Base-by-base conservation (phyloP, 2,888 invertebrate species). In the Rhagium mordax region DNA sequence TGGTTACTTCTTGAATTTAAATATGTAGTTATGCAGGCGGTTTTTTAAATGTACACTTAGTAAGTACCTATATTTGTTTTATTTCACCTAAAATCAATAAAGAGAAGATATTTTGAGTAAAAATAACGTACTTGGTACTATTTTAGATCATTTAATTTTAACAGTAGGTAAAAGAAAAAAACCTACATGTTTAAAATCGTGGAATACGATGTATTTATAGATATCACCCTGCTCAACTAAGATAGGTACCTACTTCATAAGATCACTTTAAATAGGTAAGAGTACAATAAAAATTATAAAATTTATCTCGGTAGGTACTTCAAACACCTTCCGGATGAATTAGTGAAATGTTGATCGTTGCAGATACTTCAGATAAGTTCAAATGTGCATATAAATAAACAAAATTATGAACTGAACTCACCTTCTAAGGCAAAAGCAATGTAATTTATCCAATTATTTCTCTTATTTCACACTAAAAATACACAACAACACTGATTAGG, bases 401-500 rank as follows among this genome's bases (percentile, higher is more conserved):
- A 51, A 20, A 65, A 62, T 16, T 49, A 7, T 47, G n/a, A n/a
- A n/a, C n/a, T 27, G 3, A 15, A n/a, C 65, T 65, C 33, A 65
- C 65, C 65, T 65, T 65, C 41, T 29, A 65, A 65, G 29, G 53
- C n/a, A n/a, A 29, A 33, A 27, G 64, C 21, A 62, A 24, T 65
- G 47, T 47, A 41, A 29, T 24, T 41, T 64, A 65, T 65, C 65
- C 65, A 53, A 65, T 29, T 64, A 65, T n/a, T 53, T 65, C 65
- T 65, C 15, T 51, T 20, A 48, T 41, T 65, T 27, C 53, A 65
- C 65, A 65, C 53, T 65, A 53, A 65, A 65, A 29, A 53, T 65
- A 53, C 65, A 65, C 65, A 65, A 65, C 13, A 65, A 53, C 65
- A 65, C 65, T 65, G 49, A 29, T 65, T 65, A 53, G 29, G 51